A percentile compares a stretch with the other conserved stretches of the same genome.
Conservation (phyloP, 2,797 vertebrate species). For the Harpagifer antarcticus region DNA sequence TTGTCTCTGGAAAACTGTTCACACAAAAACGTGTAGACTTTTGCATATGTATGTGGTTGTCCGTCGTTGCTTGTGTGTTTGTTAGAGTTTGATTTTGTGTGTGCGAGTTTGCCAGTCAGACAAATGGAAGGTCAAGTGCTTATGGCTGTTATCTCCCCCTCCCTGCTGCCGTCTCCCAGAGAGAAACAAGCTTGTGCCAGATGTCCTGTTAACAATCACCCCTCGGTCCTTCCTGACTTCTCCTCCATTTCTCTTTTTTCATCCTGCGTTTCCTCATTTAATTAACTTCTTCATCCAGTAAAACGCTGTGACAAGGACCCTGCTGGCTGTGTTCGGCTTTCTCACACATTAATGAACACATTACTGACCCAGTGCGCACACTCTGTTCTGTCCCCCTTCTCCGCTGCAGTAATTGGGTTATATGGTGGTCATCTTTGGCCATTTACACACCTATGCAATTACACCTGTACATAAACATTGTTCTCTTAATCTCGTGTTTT, state of each 20-base stretch:
- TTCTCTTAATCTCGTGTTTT: neutral
- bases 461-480: neutral
- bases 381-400: neutral
- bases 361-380: conserved; percentile 15
- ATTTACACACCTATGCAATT: conserved; percentile 18
- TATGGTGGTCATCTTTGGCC: conserved; percentile 12
- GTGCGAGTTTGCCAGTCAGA: conserved; percentile 62
- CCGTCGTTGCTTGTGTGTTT: conserved; percentile 30
- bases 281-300: conserved; percentile 70
- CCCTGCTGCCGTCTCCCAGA: conserved; percentile 52
- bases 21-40: conserved; percentile 28
- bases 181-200: conserved; percentile 71
- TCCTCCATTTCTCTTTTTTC: conserved; percentile 55
- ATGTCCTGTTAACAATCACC: conserved; percentile 79
- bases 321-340: conserved; percentile 61
- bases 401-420: conserved; percentile 11
- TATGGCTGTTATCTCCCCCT: conserved; percentile 49
- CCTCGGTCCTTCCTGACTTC: conserved; percentile 67
- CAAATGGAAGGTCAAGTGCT: conserved; percentile 77
- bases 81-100: conserved; percentile 44
- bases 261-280: conserved; percentile 65
- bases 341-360: conserved; percentile 41
- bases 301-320: conserved; percentile 63
- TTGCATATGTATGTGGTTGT: conserved; percentile 61
- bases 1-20: conserved; percentile 51